phyloP scores from a whole-genome alignment of 1,140 invertebrate species.

The Drosophila littoralis region DNA sequence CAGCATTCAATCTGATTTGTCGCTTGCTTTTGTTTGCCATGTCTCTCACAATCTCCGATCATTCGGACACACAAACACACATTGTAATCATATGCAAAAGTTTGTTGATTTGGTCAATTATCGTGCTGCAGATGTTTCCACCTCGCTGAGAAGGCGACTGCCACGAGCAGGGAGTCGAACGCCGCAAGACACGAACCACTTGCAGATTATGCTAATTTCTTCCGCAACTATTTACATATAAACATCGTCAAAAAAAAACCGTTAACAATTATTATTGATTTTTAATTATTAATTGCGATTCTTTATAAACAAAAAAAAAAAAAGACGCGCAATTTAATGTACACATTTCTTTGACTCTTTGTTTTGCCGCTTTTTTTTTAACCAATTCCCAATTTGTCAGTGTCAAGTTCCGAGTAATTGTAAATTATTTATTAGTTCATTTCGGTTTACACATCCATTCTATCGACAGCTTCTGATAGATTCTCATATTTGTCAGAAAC shows the following conservation, averaged over 20 bases:
- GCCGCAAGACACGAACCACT: conserved; percentile 39
- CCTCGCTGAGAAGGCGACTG: conserved; percentile 16
- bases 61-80: conserved; percentile 12
- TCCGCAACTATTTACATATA: conserved; percentile 79
- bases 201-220: conserved; percentile 71
- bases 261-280: conserved; percentile 73
- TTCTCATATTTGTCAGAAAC: neutral
- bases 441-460: neutral
- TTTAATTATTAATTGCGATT: conserved; percentile 44
- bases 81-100: conserved; percentile 65
- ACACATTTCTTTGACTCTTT: conserved; percentile 22
- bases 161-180: conserved; percentile 1
- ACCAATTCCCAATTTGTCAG: conserved; percentile 45
- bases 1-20: conserved; percentile 36
- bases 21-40: conserved; percentile 49
- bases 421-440: neutral
- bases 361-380: neutral
- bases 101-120: conserved; percentile 56
- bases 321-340: conserved; percentile 47
- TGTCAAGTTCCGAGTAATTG: conserved; percentile 27
- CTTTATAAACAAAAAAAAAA: conserved; percentile 2
- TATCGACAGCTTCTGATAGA: neutral
- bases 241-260: conserved; percentile 54
- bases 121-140: conserved; percentile 40
- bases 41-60: neutral